Conservation (phyloP, 1,140 invertebrate genomes). For the Halesus radiatus region DNA sequence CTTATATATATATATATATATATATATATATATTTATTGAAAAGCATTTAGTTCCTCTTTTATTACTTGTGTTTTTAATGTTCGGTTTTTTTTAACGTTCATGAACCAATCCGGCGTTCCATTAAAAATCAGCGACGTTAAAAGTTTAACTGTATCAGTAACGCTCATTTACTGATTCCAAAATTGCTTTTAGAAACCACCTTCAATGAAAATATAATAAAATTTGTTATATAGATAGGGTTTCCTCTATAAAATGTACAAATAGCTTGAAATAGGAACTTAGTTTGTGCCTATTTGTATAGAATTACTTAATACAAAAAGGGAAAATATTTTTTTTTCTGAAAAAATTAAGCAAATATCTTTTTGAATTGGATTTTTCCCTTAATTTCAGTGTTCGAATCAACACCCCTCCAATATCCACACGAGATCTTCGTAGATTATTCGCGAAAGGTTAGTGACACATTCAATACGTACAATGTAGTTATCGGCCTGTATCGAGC, state of each 20-base stretch:
- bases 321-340: slow-evolving; percentile 21
- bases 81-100: not conserved
- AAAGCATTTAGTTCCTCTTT: not conserved
- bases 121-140: too few species aligned
- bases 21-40: not conserved
- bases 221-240: too few species aligned
- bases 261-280: too few species aligned
- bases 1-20: not conserved
- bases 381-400: slow-evolving; percentile 57
- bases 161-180: too few species aligned
- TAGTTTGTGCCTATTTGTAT: slow-evolving; percentile 23
- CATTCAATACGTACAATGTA: slow-evolving; percentile 38
- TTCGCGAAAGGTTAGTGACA: slow-evolving; percentile 56
- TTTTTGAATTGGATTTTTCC: slow-evolving; percentile 55
- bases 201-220: too few species aligned
- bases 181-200: too few species aligned
- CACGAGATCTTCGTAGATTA: slow-evolving; percentile 58
- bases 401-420: slow-evolving; percentile 54
- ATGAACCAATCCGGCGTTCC: not conserved
- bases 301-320: slow-evolving; percentile 10
- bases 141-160: too few species aligned
- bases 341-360: slow-evolving; percentile 17
- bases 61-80: not conserved
- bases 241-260: too few species aligned
- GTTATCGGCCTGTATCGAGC: slow-evolving; percentile 13